Evolutionary conservation across 2,888 invertebrate species (phyloP).

Genomic region (Mechanitis mazaeus): DNA sequence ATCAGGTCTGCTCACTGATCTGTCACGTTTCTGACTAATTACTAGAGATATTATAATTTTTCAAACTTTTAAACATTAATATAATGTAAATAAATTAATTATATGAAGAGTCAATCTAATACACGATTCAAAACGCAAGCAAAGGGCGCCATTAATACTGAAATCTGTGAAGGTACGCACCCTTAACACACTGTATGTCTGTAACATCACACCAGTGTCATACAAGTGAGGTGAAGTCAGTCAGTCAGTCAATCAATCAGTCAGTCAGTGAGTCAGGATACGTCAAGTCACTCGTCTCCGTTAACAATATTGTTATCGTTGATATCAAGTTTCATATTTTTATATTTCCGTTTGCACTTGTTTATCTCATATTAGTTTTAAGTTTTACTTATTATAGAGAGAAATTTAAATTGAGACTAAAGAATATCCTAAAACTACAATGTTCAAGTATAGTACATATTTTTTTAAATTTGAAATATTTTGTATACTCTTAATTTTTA

Average conservation of each 20-base stretch:
- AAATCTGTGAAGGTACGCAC: neutral
- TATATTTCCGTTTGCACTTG: neutral
- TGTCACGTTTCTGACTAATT: neutral
- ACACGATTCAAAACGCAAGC: no score
- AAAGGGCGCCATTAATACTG: neutral
- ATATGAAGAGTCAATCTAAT: no score
- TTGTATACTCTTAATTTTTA: no score
- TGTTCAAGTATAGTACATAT: no score
- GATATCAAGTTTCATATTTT: neutral
- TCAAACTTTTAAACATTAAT: neutral
- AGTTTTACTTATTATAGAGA: no score
- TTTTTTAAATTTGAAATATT: no score
- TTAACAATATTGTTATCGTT: slow-evolving; percentile 14
- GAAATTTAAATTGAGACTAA: no score
- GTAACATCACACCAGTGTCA: neutral
- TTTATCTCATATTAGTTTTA: no score
- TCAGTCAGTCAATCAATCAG: slow-evolving; percentile 20
- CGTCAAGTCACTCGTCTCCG: slow-evolving; percentile 4
- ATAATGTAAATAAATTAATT: no score
- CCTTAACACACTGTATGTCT: neutral
- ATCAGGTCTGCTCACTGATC: neutral
- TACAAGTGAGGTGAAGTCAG: slow-evolving; percentile 5
- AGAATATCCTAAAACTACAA: no score
- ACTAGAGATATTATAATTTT: neutral
- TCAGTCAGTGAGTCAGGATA: slow-evolving; percentile 13